Percentiles rank a stretch among this genome's conserved stretches.
Evolutionary conservation across 1,140 invertebrate species (phyloP).

Genomic region (Lutraria rhynchaena): DNA sequence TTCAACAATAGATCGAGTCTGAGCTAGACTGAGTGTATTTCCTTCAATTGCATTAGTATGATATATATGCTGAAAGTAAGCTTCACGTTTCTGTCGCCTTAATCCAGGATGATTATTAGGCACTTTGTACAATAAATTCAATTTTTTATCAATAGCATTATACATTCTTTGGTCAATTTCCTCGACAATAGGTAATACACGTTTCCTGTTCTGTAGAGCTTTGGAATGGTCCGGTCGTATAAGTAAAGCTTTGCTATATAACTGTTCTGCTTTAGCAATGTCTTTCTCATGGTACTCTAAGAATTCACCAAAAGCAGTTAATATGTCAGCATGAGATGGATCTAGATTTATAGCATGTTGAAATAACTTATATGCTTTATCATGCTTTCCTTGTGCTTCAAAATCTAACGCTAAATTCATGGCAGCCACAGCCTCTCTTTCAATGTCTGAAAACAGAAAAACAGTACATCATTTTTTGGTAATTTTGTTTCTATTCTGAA

Average conservation of each 20-base stretch:
- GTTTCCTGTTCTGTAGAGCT: conserved; percentile 87
- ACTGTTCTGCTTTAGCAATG: conserved; percentile 93
- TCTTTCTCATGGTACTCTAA: conserved; percentile 93
- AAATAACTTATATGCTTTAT: conserved; percentile 94
- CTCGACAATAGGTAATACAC: conserved; percentile 94
- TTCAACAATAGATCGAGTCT: conserved; percentile 96
- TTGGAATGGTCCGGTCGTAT: conserved; percentile 92
- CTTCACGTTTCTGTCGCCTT: conserved; percentile 94
- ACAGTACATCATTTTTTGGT: no score
- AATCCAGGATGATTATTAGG: conserved; percentile 91
- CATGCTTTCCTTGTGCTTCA: conserved; percentile 90
- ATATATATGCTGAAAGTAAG: conserved; percentile 98
- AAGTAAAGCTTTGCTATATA: conserved; percentile 92
- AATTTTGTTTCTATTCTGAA: no score
- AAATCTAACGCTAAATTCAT: conserved; percentile 92
- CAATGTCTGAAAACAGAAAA: conserved; percentile 70
- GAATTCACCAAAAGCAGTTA: conserved; percentile 97
- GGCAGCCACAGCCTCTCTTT: conserved; percentile 90
- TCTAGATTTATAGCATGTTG: conserved; percentile 94
- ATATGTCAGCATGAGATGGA: conserved; percentile 94
- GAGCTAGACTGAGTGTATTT: conserved; percentile 96
- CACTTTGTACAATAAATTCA: conserved; percentile 90
- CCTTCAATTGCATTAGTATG: conserved; percentile 99
- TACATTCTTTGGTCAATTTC: conserved; percentile 92
- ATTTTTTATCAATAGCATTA: conserved; percentile 92